These are phyloP conservation scores for Mus caroli DNA, from an alignment of 2,797 vertebrate genomes.

Conservation along the genomic window DNA sequence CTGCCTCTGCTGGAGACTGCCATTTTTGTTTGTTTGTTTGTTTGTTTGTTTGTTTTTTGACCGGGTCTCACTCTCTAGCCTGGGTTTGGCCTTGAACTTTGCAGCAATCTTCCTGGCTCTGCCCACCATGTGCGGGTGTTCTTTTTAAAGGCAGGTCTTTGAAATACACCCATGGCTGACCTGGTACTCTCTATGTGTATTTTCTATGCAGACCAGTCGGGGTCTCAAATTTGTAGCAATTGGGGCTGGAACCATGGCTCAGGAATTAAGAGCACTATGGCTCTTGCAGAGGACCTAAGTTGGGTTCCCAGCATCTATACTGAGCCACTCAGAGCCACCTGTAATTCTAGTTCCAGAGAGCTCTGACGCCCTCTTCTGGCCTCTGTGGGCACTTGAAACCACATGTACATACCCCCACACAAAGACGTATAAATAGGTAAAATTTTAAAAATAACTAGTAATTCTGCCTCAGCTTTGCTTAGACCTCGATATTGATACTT, in stretches of 20 bases:
- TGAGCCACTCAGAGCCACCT: no score
- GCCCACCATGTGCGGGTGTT: background rate
- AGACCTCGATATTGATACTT: background rate
- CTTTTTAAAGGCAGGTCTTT: background rate
- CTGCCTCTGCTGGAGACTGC: background rate
- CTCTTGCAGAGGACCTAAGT: background rate
- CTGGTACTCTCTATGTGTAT: no score
- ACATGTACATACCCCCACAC: background rate
- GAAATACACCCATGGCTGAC: background rate
- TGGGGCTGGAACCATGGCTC: no score
- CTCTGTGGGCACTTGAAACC: background rate
- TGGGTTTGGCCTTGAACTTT: background rate
- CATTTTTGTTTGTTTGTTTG: background rate
- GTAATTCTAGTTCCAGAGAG: background rate
- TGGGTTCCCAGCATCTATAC: background rate
- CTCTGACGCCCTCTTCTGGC: background rate
- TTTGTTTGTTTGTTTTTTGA: no score
- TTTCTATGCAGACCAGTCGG: no score
- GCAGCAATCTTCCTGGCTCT: background rate
- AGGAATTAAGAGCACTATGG: background rate
- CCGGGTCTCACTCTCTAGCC: background rate
- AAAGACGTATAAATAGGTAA: background rate
- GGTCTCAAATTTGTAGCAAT: background rate
- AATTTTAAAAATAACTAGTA: background rate
- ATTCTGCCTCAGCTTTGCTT: background rate